phyloP scores from a whole-genome alignment of 1,140 invertebrate genomes.

The Stegodyphus dumicola region DNA sequence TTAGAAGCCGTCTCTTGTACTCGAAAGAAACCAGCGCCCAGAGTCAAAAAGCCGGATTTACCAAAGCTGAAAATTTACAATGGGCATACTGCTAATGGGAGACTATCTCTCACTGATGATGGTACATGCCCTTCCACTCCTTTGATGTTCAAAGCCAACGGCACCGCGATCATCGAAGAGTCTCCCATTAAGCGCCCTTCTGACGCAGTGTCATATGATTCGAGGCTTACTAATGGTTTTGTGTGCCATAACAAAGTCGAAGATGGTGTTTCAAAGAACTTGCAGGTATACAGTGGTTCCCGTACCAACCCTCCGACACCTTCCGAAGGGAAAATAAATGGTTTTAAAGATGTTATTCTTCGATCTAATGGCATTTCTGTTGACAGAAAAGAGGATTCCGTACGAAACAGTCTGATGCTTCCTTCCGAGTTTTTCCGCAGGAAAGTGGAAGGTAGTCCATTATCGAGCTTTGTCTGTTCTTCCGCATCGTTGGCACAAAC shows the following conservation, averaged over 20 bases:
- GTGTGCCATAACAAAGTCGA: conserved; percentile 9
- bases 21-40: background rate
- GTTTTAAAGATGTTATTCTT: conserved; percentile 26
- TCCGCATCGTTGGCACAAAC: conserved; percentile 56
- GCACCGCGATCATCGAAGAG: background rate
- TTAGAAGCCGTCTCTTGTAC: conserved; percentile 20
- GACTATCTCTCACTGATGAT: conserved; percentile 4
- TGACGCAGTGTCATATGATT: conserved; percentile 22
- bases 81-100: conserved; percentile 5
- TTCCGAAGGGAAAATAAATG: conserved; percentile 13
- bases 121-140: conserved; percentile 8
- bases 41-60: conserved; percentile 7
- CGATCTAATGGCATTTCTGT: conserved; percentile 22
- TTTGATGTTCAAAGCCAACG: conserved; percentile 34
- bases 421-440: conserved; percentile 22
- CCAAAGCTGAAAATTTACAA: conserved; percentile 24
- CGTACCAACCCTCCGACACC: conserved; percentile 45
- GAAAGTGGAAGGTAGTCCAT: conserved; percentile 36
- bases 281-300: conserved; percentile 18
- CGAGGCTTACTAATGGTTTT: conserved; percentile 40
- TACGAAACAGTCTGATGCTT: conserved; percentile 31
- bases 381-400: conserved; percentile 8
- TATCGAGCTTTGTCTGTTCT: conserved; percentile 56
- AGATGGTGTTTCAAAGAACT: background rate
- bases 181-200: background rate